Percentiles rank a stretch among this genome's conserved stretches.
phyloP scores from a whole-genome alignment of 2,797 vertebrate genomes.

The Amphiprion clarkii region DNA sequence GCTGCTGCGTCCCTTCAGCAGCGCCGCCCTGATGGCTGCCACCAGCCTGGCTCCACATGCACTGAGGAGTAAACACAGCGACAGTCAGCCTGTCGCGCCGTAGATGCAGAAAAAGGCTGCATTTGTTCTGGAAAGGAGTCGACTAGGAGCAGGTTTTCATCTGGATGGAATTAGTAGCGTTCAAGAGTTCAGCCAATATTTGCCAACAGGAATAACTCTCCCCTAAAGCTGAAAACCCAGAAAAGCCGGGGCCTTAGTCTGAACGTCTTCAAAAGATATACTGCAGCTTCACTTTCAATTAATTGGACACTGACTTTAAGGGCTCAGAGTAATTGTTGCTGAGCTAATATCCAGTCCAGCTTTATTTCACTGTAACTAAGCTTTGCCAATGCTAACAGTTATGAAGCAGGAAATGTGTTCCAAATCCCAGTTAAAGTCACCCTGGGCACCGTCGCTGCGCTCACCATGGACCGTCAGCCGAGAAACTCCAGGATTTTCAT shows the following conservation, averaged over 20 bases:
- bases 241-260: constrained; percentile 49
- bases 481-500: constrained; percentile 33
- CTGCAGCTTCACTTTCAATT: constrained; percentile 68
- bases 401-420: constrained; percentile 44
- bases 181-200: constrained; percentile 69
- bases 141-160: constrained; percentile 45
- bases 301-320: constrained; percentile 60
- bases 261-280: constrained; percentile 66
- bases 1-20: constrained; percentile 90
- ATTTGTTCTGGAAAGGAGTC: constrained; percentile 46
- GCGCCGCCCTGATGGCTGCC: constrained; percentile 86
- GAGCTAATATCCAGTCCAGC: constrained; percentile 54
- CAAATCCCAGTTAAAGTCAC: constrained; percentile 56
- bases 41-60: constrained; percentile 88
- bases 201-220: constrained; percentile 68
- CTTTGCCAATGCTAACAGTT: constrained; percentile 66
- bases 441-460: constrained; percentile 40
- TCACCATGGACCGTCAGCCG: constrained; percentile 31
- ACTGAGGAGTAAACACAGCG: constrained; percentile 79
- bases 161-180: constrained; percentile 66
- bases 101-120: constrained; percentile 1
- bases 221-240: constrained; percentile 44
- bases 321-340: constrained; percentile 56
- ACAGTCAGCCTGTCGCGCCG: background rate
- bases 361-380: constrained; percentile 57